Conservation (phyloP, 2,888 invertebrate species). For the Nematopogon swammerdamellus region DNA sequence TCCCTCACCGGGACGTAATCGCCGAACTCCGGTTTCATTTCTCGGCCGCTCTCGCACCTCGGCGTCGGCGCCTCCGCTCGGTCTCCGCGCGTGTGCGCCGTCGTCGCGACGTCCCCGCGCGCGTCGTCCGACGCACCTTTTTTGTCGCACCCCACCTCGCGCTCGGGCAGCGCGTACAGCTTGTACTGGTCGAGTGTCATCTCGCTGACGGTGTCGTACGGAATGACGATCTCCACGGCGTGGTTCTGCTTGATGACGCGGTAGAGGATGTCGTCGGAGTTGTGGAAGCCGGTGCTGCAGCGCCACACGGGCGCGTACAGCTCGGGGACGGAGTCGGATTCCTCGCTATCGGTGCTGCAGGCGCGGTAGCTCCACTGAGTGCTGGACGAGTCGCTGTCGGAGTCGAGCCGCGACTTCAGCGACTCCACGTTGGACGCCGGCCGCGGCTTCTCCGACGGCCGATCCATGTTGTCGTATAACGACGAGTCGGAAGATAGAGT, state of each 20-base stretch:
- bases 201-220: slow-evolving; percentile 39
- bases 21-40: neutral
- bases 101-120: slow-evolving; percentile 21
- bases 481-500: slow-evolving; percentile 22
- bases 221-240: slow-evolving; percentile 35
- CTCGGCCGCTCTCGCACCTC: slow-evolving; percentile 4
- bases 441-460: slow-evolving; percentile 7
- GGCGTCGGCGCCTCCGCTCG: slow-evolving; percentile 30
- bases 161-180: slow-evolving; percentile 38
- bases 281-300: slow-evolving; percentile 45
- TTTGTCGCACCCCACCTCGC: slow-evolving; percentile 25
- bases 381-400: slow-evolving; percentile 41
- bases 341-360: slow-evolving; percentile 29
- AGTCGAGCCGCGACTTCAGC: slow-evolving; percentile 18
- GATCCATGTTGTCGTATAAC: slow-evolving; percentile 23
- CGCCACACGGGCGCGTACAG: slow-evolving; percentile 41
- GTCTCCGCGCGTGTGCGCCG: slow-evolving; percentile 25
- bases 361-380: slow-evolving; percentile 50
- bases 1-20: neutral
- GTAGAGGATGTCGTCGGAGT: slow-evolving; percentile 37
- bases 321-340: slow-evolving; percentile 20
- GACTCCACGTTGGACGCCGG: slow-evolving; percentile 11
- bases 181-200: slow-evolving; percentile 32
- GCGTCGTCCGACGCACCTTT: slow-evolving; percentile 22
- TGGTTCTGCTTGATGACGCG: slow-evolving; percentile 32